Evolutionary conservation across 1,140 invertebrate genomes (phyloP).

Genomic region (Goniozus legneri): DNA sequence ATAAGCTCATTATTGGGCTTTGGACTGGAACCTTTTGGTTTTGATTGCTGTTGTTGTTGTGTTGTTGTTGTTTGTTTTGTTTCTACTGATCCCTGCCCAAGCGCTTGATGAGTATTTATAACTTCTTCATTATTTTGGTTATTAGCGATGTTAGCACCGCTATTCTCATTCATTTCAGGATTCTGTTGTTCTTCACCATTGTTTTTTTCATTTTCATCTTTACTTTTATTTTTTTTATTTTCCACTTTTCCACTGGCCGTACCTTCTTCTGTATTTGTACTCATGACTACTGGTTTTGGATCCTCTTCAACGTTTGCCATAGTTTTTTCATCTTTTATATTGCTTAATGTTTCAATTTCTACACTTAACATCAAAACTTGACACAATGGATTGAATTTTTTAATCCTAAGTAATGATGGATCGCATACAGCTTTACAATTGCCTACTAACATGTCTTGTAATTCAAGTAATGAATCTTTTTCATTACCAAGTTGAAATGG

Average conservation of each 20-base stretch:
- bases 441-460: not conserved
- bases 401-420: conserved; percentile 4
- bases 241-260: not conserved
- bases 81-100: no score
- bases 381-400: conserved; percentile 16
- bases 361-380: conserved; percentile 18
- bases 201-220: not conserved
- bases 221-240: not conserved
- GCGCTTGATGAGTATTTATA: not conserved
- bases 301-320: not conserved
- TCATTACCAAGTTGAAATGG: not conserved
- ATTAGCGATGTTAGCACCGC: not conserved
- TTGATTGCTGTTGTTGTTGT: not conserved
- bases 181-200: not conserved
- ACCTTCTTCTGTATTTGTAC: not conserved
- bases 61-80: not conserved
- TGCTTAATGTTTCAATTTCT: not conserved
- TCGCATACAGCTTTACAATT: not conserved
- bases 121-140: not conserved
- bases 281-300: not conserved
- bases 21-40: not conserved
- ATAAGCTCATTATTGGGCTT: not conserved
- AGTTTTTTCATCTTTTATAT: not conserved
- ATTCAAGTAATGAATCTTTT: not conserved
- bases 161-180: not conserved